Evolutionary conservation across 2,113 vertebrate genomes (phyloP).

Genomic region (Amazona guildingii): DNA sequence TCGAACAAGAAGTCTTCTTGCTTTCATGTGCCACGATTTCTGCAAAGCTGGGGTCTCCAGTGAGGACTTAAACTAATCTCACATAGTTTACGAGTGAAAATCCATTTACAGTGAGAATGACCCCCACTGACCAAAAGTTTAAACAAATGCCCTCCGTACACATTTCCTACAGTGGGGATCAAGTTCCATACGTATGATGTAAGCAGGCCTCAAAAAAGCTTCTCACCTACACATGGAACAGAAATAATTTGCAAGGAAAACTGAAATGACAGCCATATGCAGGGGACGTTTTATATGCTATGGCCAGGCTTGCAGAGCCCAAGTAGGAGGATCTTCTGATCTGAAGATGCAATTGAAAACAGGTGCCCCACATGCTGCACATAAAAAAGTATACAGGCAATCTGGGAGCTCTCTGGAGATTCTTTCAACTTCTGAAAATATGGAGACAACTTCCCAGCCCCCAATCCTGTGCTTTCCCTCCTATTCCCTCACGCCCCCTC

Average conservation of each 20-base stretch:
- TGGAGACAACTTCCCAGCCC: constrained; percentile 58
- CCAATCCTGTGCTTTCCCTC: not conserved
- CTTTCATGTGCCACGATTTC: constrained; percentile 69
- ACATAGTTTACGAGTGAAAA: constrained; percentile 76
- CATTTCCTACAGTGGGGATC: constrained; percentile 67
- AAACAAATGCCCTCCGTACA: constrained; percentile 59
- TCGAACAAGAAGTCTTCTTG: constrained; percentile 24
- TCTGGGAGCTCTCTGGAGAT: constrained; percentile 67
- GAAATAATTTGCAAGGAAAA: constrained; percentile 75
- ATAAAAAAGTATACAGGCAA: constrained; percentile 71
- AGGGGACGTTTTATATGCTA: constrained; percentile 54
- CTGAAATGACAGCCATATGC: constrained; percentile 72
- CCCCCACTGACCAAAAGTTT: constrained; percentile 66
- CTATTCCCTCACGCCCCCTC: not conserved
- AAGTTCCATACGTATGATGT: constrained; percentile 77
- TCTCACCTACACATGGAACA: constrained; percentile 64
- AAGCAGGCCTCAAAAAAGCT: constrained; percentile 63
- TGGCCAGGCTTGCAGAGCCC: constrained; percentile 13
- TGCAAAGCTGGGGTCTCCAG: constrained; percentile 53
- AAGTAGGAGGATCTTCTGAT: constrained; percentile 69
- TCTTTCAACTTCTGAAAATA: constrained; percentile 72
- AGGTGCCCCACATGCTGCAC: constrained; percentile 63
- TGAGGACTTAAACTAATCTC: constrained; percentile 72
- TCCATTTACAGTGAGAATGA: constrained; percentile 74
- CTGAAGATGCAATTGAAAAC: constrained; percentile 78